Evolutionary conservation across 2,888 invertebrate species (phyloP).

Genomic region (Folsomia candida): DNA sequence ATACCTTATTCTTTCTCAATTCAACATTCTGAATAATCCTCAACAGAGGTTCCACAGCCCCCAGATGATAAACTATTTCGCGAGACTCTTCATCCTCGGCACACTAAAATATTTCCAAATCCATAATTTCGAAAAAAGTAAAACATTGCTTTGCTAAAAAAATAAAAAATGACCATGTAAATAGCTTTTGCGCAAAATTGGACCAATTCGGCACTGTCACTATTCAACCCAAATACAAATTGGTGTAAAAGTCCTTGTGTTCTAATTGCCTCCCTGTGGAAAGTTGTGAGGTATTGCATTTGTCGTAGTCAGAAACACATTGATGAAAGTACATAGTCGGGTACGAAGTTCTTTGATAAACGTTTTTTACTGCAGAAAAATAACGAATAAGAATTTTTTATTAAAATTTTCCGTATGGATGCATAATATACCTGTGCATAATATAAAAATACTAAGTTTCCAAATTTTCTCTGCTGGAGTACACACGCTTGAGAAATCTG

Average conservation of each 20-base stretch:
- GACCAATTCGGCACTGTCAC: conserved; percentile 71
- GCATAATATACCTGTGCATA: too few relatives aligned
- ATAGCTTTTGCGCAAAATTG: conserved; percentile 87
- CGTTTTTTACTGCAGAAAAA: too few relatives aligned
- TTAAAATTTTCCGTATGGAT: too few relatives aligned
- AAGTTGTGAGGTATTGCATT: too few relatives aligned
- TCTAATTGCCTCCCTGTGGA: conserved; percentile 78
- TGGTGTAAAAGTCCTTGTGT: conserved; percentile 86
- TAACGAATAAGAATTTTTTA: too few relatives aligned
- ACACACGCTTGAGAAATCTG: too few relatives aligned
- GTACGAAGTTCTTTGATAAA: too few relatives aligned
- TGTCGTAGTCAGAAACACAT: too few relatives aligned
- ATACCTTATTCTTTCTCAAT: conserved; percentile 62
- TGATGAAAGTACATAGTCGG: too few relatives aligned
- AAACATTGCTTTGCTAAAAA: neutral
- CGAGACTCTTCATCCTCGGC: conserved; percentile 73
- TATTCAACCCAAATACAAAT: conserved; percentile 75
- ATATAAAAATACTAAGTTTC: too few relatives aligned
- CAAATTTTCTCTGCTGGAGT: too few relatives aligned
- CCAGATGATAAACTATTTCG: conserved; percentile 77
- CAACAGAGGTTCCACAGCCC: conserved; percentile 81
- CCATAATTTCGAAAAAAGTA: neutral
- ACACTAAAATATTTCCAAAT: conserved; percentile 57
- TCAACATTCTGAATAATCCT: conserved; percentile 68
- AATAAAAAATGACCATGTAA: conserved; percentile 64